phyloP scores from a whole-genome alignment of 2,113 vertebrate genomes.

The Zosterops pallidus region DNA sequence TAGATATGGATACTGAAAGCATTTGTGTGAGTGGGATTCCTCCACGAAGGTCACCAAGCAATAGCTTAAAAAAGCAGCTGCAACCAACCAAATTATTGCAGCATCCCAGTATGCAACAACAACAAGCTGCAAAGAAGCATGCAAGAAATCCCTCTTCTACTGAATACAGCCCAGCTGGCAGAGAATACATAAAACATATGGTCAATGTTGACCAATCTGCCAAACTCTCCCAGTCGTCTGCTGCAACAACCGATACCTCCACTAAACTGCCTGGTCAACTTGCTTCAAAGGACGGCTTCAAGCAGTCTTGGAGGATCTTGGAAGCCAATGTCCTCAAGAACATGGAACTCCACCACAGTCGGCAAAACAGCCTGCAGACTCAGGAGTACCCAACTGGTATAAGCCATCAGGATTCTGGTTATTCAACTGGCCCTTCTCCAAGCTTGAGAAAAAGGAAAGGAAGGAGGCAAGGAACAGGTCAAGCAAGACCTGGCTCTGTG shows the following conservation, averaged over 20 bases:
- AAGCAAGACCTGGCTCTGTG: conserved; percentile 83
- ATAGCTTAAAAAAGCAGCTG: conserved; percentile 73
- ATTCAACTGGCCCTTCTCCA: conserved; percentile 91
- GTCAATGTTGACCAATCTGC: conserved; percentile 80
- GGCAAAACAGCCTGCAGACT: conserved; percentile 82
- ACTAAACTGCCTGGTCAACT: conserved; percentile 61
- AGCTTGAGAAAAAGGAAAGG: conserved; percentile 85
- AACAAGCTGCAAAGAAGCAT: conserved; percentile 71
- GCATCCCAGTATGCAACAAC: conserved; percentile 71
- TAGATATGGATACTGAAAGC: conserved; percentile 87
- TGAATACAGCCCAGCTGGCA: conserved; percentile 87
- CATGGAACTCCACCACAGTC: conserved; percentile 83
- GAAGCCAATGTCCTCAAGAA: conserved; percentile 84
- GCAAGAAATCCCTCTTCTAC: conserved; percentile 76
- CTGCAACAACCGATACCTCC: conserved; percentile 1
- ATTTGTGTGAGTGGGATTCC: conserved; percentile 63
- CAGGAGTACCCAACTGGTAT: conserved; percentile 81
- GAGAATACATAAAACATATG: conserved; percentile 92
- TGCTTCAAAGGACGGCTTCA: conserved; percentile 79
- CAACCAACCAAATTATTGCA: conserved; percentile 79
- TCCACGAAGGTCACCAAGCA: conserved; percentile 74
- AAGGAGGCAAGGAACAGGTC: conserved; percentile 69
- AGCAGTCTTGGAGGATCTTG: conserved; percentile 83
- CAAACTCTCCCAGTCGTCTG: conserved; percentile 55
- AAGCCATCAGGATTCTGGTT: conserved; percentile 90